Evolutionary conservation across 1,140 invertebrate genomes (phyloP).

Genomic region (Tetragnatha versicolor): DNA sequence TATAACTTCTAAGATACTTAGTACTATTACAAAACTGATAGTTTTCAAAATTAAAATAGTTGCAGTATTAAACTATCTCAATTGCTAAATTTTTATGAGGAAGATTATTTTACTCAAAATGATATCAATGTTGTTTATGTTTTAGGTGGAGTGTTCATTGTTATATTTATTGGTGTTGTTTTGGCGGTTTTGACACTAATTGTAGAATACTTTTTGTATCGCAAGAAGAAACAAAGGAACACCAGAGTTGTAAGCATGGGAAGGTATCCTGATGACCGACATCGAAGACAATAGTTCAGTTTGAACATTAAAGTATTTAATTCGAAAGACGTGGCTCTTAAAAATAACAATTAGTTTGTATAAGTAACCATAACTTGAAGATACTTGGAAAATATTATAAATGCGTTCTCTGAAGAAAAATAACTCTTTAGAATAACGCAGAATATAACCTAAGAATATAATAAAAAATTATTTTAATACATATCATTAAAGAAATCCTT

Average conservation of each 20-base stretch:
- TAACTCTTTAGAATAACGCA: no score
- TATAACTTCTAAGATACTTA: background rate
- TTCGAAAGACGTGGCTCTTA: no score
- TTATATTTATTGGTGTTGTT: slow-evolving; percentile 92
- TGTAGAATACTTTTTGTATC: slow-evolving; percentile 94
- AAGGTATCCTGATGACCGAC: slow-evolving; percentile 43
- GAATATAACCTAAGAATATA: no score
- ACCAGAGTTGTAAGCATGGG: slow-evolving; percentile 56
- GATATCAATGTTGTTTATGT: slow-evolving; percentile 14
- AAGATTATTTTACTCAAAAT: background rate
- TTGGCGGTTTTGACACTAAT: slow-evolving; percentile 89
- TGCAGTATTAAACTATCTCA: background rate
- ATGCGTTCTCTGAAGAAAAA: no score
- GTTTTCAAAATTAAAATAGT: background rate
- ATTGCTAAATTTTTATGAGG: background rate
- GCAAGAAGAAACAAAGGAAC: slow-evolving; percentile 48
- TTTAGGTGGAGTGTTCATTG: slow-evolving; percentile 90
- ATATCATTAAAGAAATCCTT: no score
- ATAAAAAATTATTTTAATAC: no score
- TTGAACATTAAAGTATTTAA: no score
- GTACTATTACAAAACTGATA: background rate
- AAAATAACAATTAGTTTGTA: no score
- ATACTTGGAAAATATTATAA: no score
- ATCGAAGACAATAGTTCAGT: slow-evolving; percentile 25
- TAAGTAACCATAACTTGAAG: no score